Percentiles rank a stretch among this genome's conserved stretches.
Evolutionary conservation across 2,888 invertebrate species (phyloP).

Genomic region (Nomada flava): DNA sequence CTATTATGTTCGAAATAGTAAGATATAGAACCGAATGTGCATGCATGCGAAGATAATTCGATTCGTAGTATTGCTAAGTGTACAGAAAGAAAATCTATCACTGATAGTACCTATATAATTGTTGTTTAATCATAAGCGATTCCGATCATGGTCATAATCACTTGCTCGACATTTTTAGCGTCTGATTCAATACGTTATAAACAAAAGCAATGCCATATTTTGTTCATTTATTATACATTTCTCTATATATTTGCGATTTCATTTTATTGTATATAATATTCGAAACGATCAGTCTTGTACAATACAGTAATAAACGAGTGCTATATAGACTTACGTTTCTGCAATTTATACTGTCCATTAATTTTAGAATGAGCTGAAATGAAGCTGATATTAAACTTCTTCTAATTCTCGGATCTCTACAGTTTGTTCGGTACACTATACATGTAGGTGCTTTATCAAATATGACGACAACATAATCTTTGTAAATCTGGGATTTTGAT

Average conservation of each 20-base stretch:
- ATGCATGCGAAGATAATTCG: neutral
- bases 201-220: constrained; percentile 43
- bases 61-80: constrained; percentile 21
- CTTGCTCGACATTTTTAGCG: constrained; percentile 1
- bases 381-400: neutral
- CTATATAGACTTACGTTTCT: constrained; percentile 30
- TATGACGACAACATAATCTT: neutral
- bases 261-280: constrained; percentile 55
- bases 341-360: neutral
- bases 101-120: neutral
- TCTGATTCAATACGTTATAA: neutral
- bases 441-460: neutral
- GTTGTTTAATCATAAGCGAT: constrained; percentile 12
- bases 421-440: neutral
- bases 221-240: constrained; percentile 23
- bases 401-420: neutral
- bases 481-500: neutral
- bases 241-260: neutral
- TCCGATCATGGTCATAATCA: constrained; percentile 15
- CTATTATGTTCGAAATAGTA: constrained; percentile 17
- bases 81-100: constrained; percentile 19
- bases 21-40: neutral
- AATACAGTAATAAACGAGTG: constrained; percentile 59
- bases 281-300: constrained; percentile 52
- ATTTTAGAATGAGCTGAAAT: neutral